Evolutionary conservation across 2,113 vertebrate species (phyloP).

Genomic region (Oryctolagus cuniculus): mOryCun1.1 NC_091450.1:20312001-20312500

Average conservation of each 20-base stretch:
- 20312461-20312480: too few species aligned
- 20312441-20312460: too few species aligned
- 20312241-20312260: neutral
- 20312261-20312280: neutral
- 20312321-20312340: too few species aligned
- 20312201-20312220: neutral
- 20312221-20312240: neutral
- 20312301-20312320: neutral
- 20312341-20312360: too few species aligned
- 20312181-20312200: constrained; percentile 19
- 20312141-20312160: neutral
- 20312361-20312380: too few species aligned
- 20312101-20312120: neutral
- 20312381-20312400: too few species aligned
- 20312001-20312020: too few species aligned
- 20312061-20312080: neutral
- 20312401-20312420: too few species aligned
- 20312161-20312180: constrained; percentile 63
- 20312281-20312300: neutral
- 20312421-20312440: too few species aligned
- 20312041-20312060: neutral
- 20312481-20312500: too few species aligned
- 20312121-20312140: constrained; percentile 40
- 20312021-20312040: neutral
- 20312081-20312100: constrained; percentile 10